These are phyloP conservation scores for Dicycla oo DNA, from an alignment of 2,888 invertebrate species.

Conservation along the genomic window DNA sequence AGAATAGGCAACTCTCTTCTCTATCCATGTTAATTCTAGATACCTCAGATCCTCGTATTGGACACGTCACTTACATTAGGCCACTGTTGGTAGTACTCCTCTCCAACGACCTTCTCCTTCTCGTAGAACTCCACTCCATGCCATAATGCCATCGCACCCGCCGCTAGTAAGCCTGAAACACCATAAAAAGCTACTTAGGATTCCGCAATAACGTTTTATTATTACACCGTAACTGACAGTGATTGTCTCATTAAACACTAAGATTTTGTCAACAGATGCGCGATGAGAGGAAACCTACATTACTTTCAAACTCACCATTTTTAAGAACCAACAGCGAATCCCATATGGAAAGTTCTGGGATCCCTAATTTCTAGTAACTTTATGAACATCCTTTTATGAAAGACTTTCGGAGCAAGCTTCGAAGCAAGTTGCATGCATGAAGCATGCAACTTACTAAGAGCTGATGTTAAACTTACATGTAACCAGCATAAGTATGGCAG, in stretches of 20 bases:
- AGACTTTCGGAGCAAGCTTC: too few relatives aligned
- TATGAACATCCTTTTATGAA: neutral
- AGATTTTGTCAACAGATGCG: neutral
- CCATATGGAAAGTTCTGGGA: neutral
- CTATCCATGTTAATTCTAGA: neutral
- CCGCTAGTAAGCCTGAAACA: slow-evolving; percentile 95
- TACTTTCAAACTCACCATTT: neutral
- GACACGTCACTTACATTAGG: slow-evolving; percentile 92
- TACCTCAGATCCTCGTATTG: neutral
- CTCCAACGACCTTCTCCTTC: slow-evolving; percentile 97
- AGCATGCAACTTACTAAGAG: neutral
- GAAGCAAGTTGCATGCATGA: too few relatives aligned
- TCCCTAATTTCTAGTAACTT: neutral
- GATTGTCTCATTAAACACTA: neutral
- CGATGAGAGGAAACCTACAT: neutral
- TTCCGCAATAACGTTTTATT: neutral
- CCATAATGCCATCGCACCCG: slow-evolving; percentile 98
- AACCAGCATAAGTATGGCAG: slow-evolving; percentile 96
- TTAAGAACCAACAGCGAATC: neutral
- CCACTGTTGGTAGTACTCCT: slow-evolving; percentile 98
- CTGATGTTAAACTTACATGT: slow-evolving; percentile 92
- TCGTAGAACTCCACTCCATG: slow-evolving; percentile 99
- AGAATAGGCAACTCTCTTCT: neutral
- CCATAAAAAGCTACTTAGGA: neutral
- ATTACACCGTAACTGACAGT: too few relatives aligned